A percentile compares a stretch with the other conserved stretches of the same genome.
Evolutionary conservation across 2,888 invertebrate genomes (phyloP).

Genomic region (Sinelater perroti): DNA sequence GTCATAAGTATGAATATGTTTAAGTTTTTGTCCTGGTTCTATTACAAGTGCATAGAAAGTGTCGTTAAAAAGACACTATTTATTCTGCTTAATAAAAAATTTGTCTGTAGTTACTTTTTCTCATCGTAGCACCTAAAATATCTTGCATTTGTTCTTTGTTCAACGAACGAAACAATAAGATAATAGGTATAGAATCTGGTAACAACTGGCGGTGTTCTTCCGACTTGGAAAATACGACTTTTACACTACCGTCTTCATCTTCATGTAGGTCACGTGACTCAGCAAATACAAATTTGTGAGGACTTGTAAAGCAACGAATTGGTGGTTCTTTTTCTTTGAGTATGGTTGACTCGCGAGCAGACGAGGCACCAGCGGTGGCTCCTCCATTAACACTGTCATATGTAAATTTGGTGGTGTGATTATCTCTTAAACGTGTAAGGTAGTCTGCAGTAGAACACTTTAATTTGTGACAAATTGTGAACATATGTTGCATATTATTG

Average conservation of each 20-base stretch:
- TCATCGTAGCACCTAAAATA: slow-evolving; percentile 98
- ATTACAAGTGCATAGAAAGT: slow-evolving; percentile 80
- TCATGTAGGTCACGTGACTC: slow-evolving; percentile 98
- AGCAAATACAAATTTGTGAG: slow-evolving; percentile 94
- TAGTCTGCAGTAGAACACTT: too few relatives aligned
- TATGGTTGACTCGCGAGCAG: too few relatives aligned
- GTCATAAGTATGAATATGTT: slow-evolving; percentile 87
- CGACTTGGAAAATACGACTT: slow-evolving; percentile 92
- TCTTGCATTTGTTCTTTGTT: slow-evolving; percentile 91
- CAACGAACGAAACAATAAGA: slow-evolving; percentile 92
- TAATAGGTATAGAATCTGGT: slow-evolving; percentile 87
- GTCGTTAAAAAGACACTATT: slow-evolving; percentile 83
- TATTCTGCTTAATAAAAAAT: slow-evolving; percentile 92
- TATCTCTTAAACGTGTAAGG: too few relatives aligned
- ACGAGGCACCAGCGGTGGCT: too few relatives aligned
- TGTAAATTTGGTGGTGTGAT: too few relatives aligned
- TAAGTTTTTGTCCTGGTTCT: slow-evolving; percentile 59
- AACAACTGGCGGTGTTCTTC: slow-evolving; percentile 92
- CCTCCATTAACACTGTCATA: too few relatives aligned
- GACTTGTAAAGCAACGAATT: slow-evolving; percentile 76
- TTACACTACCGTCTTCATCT: slow-evolving; percentile 84
- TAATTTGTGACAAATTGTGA: too few relatives aligned
- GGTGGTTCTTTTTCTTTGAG: too few relatives aligned
- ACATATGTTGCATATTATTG: too few relatives aligned
- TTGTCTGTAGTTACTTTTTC: slow-evolving; percentile 86